Evolutionary conservation across 1,140 invertebrate species (phyloP).

Genomic region (Chelonus insularis): DNA sequence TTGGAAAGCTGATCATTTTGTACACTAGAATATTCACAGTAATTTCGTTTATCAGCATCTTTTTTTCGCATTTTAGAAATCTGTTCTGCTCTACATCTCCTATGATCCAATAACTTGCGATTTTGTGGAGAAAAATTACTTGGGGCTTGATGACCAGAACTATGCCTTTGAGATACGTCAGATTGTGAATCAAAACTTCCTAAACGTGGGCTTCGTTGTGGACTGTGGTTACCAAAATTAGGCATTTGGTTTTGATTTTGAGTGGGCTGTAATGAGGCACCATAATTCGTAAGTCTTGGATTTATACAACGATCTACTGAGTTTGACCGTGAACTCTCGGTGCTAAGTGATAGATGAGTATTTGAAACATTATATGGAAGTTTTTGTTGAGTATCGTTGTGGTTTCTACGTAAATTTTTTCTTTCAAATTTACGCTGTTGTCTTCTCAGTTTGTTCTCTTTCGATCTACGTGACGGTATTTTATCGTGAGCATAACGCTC

Average conservation of each 20-base stretch:
- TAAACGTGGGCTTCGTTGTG: conserved; percentile 50
- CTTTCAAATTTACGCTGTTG: conserved; percentile 45
- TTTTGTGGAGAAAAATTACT: conserved; percentile 43
- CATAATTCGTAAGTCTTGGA: conserved; percentile 45
- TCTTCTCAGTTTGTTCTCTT: conserved; percentile 43
- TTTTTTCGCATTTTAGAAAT: conserved; percentile 47
- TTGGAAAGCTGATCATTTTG: conserved; percentile 2
- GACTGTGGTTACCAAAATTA: conserved; percentile 55
- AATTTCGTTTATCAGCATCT: conserved; percentile 36
- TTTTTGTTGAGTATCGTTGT: conserved; percentile 32
- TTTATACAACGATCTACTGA: conserved; percentile 53
- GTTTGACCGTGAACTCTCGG: conserved; percentile 55
- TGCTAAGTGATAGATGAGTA: conserved; percentile 37
- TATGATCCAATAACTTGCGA: conserved; percentile 50
- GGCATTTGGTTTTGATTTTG: conserved; percentile 56
- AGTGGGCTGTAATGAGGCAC: conserved; percentile 53
- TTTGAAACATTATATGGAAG: conserved; percentile 24
- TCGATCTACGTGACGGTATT: conserved; percentile 29
- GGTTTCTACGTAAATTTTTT: conserved; percentile 21
- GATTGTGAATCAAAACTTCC: conserved; percentile 50
- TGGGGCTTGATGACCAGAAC: conserved; percentile 29
- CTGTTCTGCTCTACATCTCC: conserved; percentile 50
- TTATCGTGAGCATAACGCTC: conserved; percentile 42
- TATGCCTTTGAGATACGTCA: conserved; percentile 23
- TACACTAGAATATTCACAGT: conserved; percentile 15